Evolutionary conservation across 2,113 vertebrate genomes (phyloP).

Genomic region (Macroglossus sobrinus): DNA sequence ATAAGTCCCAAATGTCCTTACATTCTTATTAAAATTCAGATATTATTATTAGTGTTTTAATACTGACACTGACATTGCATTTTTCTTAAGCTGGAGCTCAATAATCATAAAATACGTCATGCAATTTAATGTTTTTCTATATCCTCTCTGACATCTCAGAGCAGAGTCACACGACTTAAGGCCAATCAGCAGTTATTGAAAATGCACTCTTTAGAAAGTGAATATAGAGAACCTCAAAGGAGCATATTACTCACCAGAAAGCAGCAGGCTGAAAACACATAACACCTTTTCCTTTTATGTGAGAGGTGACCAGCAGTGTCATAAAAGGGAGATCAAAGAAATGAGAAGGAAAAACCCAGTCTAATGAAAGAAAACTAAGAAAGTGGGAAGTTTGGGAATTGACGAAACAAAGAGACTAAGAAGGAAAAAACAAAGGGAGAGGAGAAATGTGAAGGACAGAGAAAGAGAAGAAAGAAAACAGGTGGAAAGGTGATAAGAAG

Average conservation of each 20-base stretch:
- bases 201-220: not conserved
- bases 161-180: not conserved
- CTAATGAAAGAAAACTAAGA: not conserved
- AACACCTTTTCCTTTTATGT: not conserved
- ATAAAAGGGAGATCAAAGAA: not conserved
- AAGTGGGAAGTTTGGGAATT: rapidly evolving
- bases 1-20: not conserved
- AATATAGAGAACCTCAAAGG: not conserved
- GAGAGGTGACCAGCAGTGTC: not conserved
- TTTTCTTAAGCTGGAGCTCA: not conserved
- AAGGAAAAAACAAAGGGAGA: not conserved
- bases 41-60: not conserved
- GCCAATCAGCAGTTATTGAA: not conserved
- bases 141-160: not conserved
- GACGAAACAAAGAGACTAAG: not conserved
- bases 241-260: not conserved
- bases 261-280: not conserved
- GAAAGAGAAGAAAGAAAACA: not conserved
- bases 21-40: not conserved
- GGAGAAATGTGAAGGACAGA: not conserved
- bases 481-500: not conserved
- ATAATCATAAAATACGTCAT: not conserved
- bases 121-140: not conserved
- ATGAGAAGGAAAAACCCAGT: no score
- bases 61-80: not conserved